Base-by-base conservation (phyloP, 2,888 invertebrate genomes). In the Quadroppia sp. region DNA sequence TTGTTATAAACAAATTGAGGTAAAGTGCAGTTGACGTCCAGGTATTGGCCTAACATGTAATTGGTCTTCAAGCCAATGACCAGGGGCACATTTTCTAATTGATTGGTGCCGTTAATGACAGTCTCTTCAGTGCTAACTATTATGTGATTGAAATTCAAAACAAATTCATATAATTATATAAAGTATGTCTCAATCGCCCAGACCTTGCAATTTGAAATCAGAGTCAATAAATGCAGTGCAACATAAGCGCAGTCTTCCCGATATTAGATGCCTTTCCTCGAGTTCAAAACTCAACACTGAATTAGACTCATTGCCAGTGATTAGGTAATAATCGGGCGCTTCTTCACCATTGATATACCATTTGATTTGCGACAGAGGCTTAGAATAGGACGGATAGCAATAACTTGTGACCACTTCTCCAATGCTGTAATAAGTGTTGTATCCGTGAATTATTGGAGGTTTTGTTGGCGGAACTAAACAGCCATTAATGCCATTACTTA, bases 271-370 rank as follows among this genome's bases (percentile, higher is more conserved):
- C n/a, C 30, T n/a, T 30, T 13, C 30, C 20, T 64, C 36, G 9
- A 64, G 64, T 64, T n/a, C 36, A n/a, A 64, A 64, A n/a, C 32
- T 64, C 17, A 64, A 36, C 6, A 32, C 64, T 2, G 64, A 64
- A n/a, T 36, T 7, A 4, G 64, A n/a, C 7, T 64, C 64, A 32
- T 71, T 71, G 9, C 15, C 48, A 71, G 20, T 17, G 28, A 71
- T 36, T 53, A 53, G 15, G 36, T 71, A 53, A 36, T 30, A 30
- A 36, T 50, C 32, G 53, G 71, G 42, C 13, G 50, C 71, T 23
- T 71, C 32, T 20, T 56, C 45, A n/a, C 53, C 71, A 32, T 74
- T 74, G 42, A 74, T 74, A 25, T 56, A 71, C 74, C 74, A 74
- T 42, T 71, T 42, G 48, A 74, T 50, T 42, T 20, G 28, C 1